phyloP scores from a whole-genome alignment of 2,888 invertebrate species.

The Octodonta nipae region DNA sequence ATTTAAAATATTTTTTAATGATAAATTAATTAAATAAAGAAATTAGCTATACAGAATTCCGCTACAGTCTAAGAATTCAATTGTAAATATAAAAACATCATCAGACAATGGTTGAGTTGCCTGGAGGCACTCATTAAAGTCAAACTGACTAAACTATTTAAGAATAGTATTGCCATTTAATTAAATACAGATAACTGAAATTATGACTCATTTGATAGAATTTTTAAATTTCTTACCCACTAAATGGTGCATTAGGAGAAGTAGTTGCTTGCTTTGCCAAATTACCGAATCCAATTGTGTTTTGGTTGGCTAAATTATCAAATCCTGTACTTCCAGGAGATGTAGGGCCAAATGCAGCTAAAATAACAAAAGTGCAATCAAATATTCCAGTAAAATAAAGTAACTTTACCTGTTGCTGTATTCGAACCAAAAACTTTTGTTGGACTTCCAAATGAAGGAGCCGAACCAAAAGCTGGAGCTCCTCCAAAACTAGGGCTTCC shows the following conservation, averaged over 20 bases:
- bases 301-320: slow-evolving; percentile 49
- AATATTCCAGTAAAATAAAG: background rate
- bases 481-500: slow-evolving; percentile 38
- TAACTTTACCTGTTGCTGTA: slow-evolving; percentile 12
- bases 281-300: slow-evolving; percentile 51
- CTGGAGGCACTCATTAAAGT: too few species aligned
- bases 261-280: slow-evolving; percentile 43
- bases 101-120: too few species aligned
- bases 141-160: too few species aligned
- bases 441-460: slow-evolving; percentile 34
- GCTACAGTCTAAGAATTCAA: too few species aligned
- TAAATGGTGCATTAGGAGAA: slow-evolving; percentile 28
- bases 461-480: slow-evolving; percentile 27
- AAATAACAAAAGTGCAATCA: slow-evolving; percentile 7
- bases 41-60: too few species aligned
- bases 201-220: too few species aligned
- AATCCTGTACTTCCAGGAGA: slow-evolving; percentile 35
- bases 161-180: background rate
- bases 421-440: slow-evolving; percentile 31
- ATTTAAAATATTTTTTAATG: too few species aligned
- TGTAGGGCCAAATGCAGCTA: slow-evolving; percentile 37
- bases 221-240: slow-evolving; percentile 24
- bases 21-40: too few species aligned
- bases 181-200: too few species aligned
- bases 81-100: too few species aligned